Evolutionary conservation across 2,888 invertebrate species (phyloP).

Genomic region (Conomelus anceps): DNA sequence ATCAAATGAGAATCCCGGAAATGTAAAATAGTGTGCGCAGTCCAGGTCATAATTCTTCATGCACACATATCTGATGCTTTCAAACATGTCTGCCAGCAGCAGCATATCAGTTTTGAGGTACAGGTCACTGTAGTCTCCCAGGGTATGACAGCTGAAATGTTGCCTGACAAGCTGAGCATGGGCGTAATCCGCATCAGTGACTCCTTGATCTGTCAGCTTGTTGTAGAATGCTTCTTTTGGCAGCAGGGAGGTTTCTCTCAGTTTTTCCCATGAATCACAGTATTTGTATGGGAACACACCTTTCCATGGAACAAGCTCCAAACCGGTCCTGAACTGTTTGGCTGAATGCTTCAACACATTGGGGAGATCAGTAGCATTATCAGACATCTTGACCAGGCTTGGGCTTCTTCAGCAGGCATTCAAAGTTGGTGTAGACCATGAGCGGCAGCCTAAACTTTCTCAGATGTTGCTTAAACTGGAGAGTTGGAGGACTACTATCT

Average conservation of each 20-base stretch:
- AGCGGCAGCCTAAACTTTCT: neutral
- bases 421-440: conserved; percentile 12
- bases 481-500: neutral
- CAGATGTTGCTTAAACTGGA: conserved; percentile 5
- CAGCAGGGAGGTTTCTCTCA: no score
- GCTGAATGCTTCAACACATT: neutral
- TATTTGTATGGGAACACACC: no score
- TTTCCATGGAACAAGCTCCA: neutral
- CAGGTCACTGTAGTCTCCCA: neutral
- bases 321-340: neutral
- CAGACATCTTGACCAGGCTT: neutral
- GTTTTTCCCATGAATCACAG: no score
- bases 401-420: conserved; percentile 10
- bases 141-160: neutral
- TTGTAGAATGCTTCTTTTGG: no score
- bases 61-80: conserved; percentile 25
- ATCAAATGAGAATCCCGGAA: neutral
- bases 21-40: neutral
- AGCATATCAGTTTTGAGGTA: neutral
- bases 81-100: conserved; percentile 22
- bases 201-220: no score
- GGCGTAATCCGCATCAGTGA: neutral
- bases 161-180: neutral
- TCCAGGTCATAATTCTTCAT: neutral
- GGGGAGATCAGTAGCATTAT: no score